phyloP scores from a whole-genome alignment of 2,797 vertebrate genomes.

The Pyrocephalus nanus region DNA sequence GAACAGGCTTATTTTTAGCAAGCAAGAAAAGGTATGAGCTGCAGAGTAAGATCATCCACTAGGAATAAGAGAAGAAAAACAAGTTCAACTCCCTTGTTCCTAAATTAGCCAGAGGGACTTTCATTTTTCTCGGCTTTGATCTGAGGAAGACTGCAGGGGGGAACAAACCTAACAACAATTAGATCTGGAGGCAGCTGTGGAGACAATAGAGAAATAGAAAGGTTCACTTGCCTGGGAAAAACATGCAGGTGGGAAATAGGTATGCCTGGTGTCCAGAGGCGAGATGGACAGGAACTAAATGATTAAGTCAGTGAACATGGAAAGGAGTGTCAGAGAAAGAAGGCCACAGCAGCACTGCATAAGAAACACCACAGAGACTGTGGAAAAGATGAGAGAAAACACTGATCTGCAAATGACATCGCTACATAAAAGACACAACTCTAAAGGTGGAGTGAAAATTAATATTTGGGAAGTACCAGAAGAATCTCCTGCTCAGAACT shows the following conservation, averaged over 20 bases:
- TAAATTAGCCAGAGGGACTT: conserved; percentile 44
- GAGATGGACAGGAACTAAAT: not conserved
- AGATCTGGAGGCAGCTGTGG: not conserved
- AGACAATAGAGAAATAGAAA: conserved; percentile 24
- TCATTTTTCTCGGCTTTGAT: conserved; percentile 47
- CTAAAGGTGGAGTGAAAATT: not conserved
- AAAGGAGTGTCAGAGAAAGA: not conserved
- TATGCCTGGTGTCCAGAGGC: not conserved
- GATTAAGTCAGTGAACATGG: not conserved
- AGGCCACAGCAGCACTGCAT: not conserved
- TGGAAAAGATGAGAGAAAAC: conserved; percentile 12
- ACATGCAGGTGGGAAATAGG: not conserved
- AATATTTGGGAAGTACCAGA: not conserved
- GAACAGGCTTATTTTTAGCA: conserved; percentile 55
- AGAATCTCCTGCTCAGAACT: not conserved
- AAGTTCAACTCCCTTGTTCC: conserved; percentile 34
- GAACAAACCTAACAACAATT: conserved; percentile 49
- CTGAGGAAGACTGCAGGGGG: conserved; percentile 42
- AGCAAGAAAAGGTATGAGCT: conserved; percentile 35
- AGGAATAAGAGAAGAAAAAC: conserved; percentile 52
- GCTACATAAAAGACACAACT: not conserved
- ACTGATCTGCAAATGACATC: not conserved
- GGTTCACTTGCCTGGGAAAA: conserved; percentile 36
- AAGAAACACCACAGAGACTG: not conserved
- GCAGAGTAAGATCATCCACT: conserved; percentile 5